A percentile compares a stretch with the other conserved stretches of the same genome.
Evolutionary conservation across 2,113 vertebrate species (phyloP).

Genomic region (Pteropus alecto): DNA sequence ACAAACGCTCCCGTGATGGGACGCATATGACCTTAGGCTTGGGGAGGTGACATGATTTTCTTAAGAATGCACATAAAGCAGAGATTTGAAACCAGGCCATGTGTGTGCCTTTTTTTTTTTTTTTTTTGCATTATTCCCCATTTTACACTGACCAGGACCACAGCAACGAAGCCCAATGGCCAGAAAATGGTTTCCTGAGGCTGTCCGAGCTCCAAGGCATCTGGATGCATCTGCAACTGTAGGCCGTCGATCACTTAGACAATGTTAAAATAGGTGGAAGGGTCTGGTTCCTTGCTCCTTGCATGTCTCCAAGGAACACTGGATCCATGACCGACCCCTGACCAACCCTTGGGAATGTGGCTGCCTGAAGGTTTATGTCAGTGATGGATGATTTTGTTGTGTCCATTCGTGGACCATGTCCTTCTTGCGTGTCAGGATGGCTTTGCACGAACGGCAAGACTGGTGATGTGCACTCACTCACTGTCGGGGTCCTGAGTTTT

Average conservation of each 20-base stretch:
- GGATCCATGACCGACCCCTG: neutral
- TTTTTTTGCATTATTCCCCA: accelerated
- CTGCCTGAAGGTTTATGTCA: neutral
- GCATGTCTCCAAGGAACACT: neutral
- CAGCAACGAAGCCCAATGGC: neutral
- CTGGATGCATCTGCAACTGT: neutral
- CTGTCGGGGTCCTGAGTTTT: too few relatives aligned
- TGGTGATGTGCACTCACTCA: accelerated
- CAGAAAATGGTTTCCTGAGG: neutral
- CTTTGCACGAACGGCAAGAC: neutral
- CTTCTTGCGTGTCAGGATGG: neutral
- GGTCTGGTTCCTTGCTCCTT: neutral
- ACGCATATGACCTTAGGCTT: accelerated
- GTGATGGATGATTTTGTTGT: neutral
- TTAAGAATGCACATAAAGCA: neutral
- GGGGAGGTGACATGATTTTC: neutral
- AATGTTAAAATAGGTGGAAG: neutral
- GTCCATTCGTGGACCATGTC: accelerated
- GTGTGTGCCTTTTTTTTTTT: too few relatives aligned
- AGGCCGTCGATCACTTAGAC: neutral
- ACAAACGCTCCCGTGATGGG: neutral
- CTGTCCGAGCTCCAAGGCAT: neutral
- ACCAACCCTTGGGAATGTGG: neutral
- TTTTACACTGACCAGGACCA: neutral
- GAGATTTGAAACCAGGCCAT: neutral